Conservation (phyloP, 2,113 vertebrate genomes). For the Burhinus bistriatus region DNA sequence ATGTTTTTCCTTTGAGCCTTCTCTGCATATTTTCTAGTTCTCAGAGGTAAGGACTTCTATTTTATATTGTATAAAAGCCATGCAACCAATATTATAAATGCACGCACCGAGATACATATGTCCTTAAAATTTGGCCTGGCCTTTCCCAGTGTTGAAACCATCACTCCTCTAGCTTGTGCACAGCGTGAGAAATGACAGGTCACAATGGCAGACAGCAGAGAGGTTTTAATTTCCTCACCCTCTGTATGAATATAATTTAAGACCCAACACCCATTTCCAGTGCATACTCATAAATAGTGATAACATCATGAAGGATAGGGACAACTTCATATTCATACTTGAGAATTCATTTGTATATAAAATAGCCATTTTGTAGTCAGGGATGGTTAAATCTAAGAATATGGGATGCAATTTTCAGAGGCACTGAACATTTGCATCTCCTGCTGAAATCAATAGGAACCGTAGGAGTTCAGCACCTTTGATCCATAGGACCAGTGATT, state of each 20-base stretch:
- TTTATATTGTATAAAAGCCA: not conserved
- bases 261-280: not conserved
- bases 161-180: not conserved
- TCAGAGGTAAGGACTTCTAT: not conserved
- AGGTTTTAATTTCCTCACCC: slow-evolving; percentile 18
- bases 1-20: not conserved
- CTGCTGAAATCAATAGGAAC: slow-evolving; percentile 46
- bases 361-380: slow-evolving; percentile 34
- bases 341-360: slow-evolving; percentile 50
- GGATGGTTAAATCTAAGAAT: slow-evolving; percentile 33
- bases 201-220: not conserved
- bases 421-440: slow-evolving; percentile 25
- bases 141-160: not conserved
- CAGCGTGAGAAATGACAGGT: not conserved
- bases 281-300: slow-evolving; percentile 33
- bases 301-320: not conserved
- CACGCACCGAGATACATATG: not conserved
- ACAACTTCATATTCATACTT: slow-evolving; percentile 1
- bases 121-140: not conserved
- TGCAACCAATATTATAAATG: not conserved
- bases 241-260: not conserved
- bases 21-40: not conserved
- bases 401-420: slow-evolving; percentile 34
- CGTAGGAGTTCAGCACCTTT: slow-evolving; percentile 24
- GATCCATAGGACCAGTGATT: slow-evolving; percentile 46